Percentiles rank a stretch among this genome's conserved stretches.
phyloP scores from a whole-genome alignment of 2,888 invertebrate genomes.

The Parnassius orleans region DNA sequence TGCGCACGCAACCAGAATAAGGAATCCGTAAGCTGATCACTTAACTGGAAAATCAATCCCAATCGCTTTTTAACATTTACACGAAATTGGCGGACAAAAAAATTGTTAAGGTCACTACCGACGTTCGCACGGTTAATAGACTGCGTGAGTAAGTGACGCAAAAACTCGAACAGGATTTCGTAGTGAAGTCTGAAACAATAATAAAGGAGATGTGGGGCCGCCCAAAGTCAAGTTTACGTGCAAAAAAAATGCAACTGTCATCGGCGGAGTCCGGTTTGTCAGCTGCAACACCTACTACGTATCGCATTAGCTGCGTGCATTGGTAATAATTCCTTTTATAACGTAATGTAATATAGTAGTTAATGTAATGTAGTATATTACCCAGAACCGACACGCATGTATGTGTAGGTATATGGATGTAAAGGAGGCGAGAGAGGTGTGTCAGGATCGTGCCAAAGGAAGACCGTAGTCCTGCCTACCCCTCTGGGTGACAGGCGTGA shows the following conservation, averaged over 20 bases:
- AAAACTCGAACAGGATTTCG: constrained; percentile 63
- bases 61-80: constrained; percentile 39
- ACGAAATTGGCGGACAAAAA: constrained; percentile 26
- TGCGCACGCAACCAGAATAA: constrained; percentile 32
- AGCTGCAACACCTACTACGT: constrained; percentile 3
- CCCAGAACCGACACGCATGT: no score
- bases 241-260: constrained; percentile 39
- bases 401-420: no score
- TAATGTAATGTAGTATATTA: no score
- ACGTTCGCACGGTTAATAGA: background rate
- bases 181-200: constrained; percentile 51
- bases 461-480: no score
- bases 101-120: background rate
- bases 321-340: background rate
- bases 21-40: constrained; percentile 36
- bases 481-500: no score
- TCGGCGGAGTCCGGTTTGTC: constrained; percentile 29
- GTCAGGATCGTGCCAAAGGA: no score
- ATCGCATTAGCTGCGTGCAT: constrained; percentile 4
- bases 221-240: constrained; percentile 47
- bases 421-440: no score
- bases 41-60: constrained; percentile 53
- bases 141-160: constrained; percentile 27
- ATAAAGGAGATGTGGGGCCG: constrained; percentile 42
- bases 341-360: no score